Conservation (phyloP, 2,888 invertebrate species). For the Heliothis peltigera region DNA sequence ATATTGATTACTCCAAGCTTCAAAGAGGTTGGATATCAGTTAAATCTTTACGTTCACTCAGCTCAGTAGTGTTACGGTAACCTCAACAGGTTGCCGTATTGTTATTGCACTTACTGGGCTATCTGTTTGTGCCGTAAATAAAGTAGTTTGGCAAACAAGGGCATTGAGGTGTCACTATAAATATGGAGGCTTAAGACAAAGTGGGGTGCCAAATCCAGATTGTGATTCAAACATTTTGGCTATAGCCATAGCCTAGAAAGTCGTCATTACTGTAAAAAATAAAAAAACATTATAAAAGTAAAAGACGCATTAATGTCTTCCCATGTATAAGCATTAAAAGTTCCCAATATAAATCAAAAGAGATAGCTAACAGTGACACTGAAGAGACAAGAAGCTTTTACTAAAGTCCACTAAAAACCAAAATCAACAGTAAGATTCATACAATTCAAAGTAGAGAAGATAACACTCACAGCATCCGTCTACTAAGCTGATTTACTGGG, state of each 20-base stretch:
- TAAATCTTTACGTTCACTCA: slow-evolving; percentile 55
- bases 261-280: neutral
- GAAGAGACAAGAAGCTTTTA: slow-evolving; percentile 28
- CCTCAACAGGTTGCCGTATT: slow-evolving; percentile 52
- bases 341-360: slow-evolving; percentile 37
- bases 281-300: neutral
- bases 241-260: too few species aligned
- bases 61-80: slow-evolving; percentile 39
- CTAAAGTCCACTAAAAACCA: slow-evolving; percentile 39
- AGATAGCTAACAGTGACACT: slow-evolving; percentile 15
- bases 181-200: slow-evolving; percentile 14
- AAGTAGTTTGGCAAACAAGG: slow-evolving; percentile 47
- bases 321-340: neutral
- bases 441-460: slow-evolving; percentile 76
- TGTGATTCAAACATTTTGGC: neutral
- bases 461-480: slow-evolving; percentile 81
- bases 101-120: slow-evolving; percentile 54
- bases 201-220: slow-evolving; percentile 14
- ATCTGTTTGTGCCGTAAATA: slow-evolving; percentile 44
- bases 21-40: slow-evolving; percentile 39
- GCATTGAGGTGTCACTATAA: slow-evolving; percentile 38
- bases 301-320: neutral
- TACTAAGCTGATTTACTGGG: slow-evolving; percentile 86
- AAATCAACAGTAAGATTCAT: slow-evolving; percentile 49
- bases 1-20: slow-evolving; percentile 6